Base-by-base conservation (phyloP, 2,888 invertebrate species). In the Drosophila paranaensis region DNA sequence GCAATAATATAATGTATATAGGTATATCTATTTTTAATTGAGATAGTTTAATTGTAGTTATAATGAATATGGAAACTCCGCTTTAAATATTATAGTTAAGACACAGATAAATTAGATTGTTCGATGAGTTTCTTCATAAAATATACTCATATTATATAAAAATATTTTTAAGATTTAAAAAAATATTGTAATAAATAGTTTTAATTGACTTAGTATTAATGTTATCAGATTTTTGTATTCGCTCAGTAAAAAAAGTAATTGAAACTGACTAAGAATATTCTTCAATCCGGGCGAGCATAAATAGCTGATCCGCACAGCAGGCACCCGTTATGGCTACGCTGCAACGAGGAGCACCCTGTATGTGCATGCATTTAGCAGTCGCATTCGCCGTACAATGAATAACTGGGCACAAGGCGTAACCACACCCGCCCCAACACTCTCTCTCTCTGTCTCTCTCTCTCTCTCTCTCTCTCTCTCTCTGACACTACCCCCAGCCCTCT, bases 341-440 rank as follows among this genome's bases (percentile, higher is more conserved):
- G 25, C 25, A 27, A 8, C 11, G 27, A 2, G 40, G 14, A 14
- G 13, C 85, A 82, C 88, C 88, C 88, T 77, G 30, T 87, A 77
- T 56, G 56, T 87, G 79, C 76, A 88, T 88, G 77, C 82, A 85
- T 82, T 82, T 82, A 82, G 66, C 79, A 81, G 68, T 64, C 67
- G 66, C 67, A 73, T 30, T 66, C 51, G 60, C 37, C 54, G 25
- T 60, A 48, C 76, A 69, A 48, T 74, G 74, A 27, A 60, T 67
- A 58, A 43, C 40, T 55, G 70, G 43, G 46, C 50, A 10, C 1
- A 55, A 43, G 68, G 46, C 50, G 27, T 27, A 35, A 16, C 33
- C 45, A 16, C 40, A 27, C 37, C 43, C 33, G 42, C 43, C 39
- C 35, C 30, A n/a, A 0, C 42, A 20, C 11, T 6, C 30, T 0